Base-by-base conservation (phyloP, 2,113 vertebrate species). In the Polypterus bichir region DNA sequence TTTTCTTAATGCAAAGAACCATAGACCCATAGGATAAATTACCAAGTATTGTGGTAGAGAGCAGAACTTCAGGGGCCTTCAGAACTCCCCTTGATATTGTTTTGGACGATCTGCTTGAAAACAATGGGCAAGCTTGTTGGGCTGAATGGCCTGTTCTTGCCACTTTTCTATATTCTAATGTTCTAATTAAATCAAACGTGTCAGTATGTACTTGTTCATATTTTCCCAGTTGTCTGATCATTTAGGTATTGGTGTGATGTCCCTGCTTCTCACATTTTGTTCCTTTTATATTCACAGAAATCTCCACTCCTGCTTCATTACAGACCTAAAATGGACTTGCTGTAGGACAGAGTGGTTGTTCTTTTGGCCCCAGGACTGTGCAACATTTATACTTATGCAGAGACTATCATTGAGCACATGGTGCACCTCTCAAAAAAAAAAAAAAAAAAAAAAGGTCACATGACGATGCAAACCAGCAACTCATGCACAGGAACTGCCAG, bases 281-380 rank as follows among this genome's bases (percentile, higher is more conserved):
- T 5, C 11, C 46, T 81, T 7, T 53, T 68, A 54, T 27, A 53
- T 55, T 86, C 81, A 6, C 86, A 99, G 96, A 98, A 99, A 86
- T 93, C 95, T 1, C 96, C 95, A 44, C 93, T 99, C 72, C 91
- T 99, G 83, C 91, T 99, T 71, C 96, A 99, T 86, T 99, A 99
- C 91, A 94, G 95, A 92, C 96, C 96, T 75, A 99, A 99, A 89
- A 98, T 99, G 96, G 96, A 99, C 86, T 88, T 99, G 81, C 91
- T 99, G 89, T 99, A 91, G 82, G 82, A 77, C 78, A 73, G 79
- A 75, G 77, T 68, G 74, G 80, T 79, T 86, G 85, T 86, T 78
- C 74, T 75, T 82, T 74, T 77, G 79, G 81, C 80, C 76, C 75
- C 65, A 72, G 66, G 73, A 79, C 81, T 80, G 80, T 73, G 72